Conservation (phyloP, 2,797 vertebrate species). For the Myotis pilosus region DNA sequence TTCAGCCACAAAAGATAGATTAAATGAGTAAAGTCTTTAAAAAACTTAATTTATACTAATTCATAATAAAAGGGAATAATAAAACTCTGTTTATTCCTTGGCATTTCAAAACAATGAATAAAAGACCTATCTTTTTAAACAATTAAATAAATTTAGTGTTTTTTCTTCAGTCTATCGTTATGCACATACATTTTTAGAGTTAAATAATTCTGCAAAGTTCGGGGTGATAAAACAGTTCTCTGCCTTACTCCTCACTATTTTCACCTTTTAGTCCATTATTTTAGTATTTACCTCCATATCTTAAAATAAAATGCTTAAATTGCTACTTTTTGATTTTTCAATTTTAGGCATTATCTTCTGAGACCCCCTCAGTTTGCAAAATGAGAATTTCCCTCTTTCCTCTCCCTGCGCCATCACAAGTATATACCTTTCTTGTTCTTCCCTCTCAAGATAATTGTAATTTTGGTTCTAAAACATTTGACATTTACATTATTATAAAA, state of each 20-base stretch:
- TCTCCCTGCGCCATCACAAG: neutral
- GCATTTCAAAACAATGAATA: slow-evolving; percentile 37
- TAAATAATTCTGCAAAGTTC: neutral
- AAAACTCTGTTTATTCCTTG: neutral
- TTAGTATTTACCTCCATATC: neutral
- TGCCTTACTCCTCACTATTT: neutral
- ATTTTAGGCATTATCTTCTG: neutral
- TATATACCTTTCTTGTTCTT: neutral
- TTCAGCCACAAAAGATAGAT: neutral
- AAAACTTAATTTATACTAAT: slow-evolving; percentile 38
- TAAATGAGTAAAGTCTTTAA: neutral
- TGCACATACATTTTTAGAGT: neutral
- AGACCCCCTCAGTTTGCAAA: neutral
- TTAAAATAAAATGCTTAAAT: neutral
- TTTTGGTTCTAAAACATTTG: neutral
- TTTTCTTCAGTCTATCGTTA: neutral
- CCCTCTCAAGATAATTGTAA: slow-evolving; percentile 10
- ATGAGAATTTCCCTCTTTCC: neutral
- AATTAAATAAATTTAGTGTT: neutral
- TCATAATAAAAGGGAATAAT: neutral
- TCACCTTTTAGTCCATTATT: neutral
- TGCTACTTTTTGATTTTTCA: slow-evolving; percentile 26
- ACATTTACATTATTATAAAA: slow-evolving; percentile 8
- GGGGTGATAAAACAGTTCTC: neutral
- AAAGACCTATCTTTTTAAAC: neutral